Evolutionary conservation across 1,140 invertebrate species (phyloP), one percentile per base, ranked within the genome.

Genomic region (Colletes latitarsis): DNA sequence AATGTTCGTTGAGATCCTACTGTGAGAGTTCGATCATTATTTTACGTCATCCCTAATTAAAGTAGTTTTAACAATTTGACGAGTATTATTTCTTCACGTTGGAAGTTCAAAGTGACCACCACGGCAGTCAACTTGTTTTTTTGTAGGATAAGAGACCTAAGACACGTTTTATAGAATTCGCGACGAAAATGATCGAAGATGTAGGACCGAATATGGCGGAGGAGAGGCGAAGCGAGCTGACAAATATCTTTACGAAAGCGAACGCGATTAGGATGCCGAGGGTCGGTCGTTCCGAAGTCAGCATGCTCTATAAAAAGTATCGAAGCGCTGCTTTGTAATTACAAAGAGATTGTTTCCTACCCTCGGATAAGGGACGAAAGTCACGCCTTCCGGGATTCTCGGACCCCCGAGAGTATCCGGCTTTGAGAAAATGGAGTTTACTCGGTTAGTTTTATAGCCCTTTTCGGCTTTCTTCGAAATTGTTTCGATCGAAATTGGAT

Each of bases 271-370:
- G 46, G 49, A 15, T 46, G 60, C 6, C 43, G 41, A 58, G 21
- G 53, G 8, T 58, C 1, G 53, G 8, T n/a, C 9, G 15, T 69
- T 60, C 64, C 15, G 4, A 12, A 46, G 66, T 52, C 66, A 62
- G 41, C 30, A 30, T 30, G 30, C 58, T 30, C 1, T 19, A 46
- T 21, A 55, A 64, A 46, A 49, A 64, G 17, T 55, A 73, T 64
- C 58, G 60, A 30, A 21, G n/a, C 72, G 77, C 49, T 57, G 60
- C 41, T 79, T 71, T 55, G 77, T 79, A 79, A 79, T 79, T 79
- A 73, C 58, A 79, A 79, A 57, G 77, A 64, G 69, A 78, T 78
- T 55, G 68, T 72, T 71, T 62, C 30, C 57, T 41, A 58, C 43
- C 21, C 67, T 15, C 2, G 30, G 39, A 57, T 21, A 46, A 41